Conservation (phyloP, 2,113 vertebrate species). For the Eidolon helvum region DNA sequence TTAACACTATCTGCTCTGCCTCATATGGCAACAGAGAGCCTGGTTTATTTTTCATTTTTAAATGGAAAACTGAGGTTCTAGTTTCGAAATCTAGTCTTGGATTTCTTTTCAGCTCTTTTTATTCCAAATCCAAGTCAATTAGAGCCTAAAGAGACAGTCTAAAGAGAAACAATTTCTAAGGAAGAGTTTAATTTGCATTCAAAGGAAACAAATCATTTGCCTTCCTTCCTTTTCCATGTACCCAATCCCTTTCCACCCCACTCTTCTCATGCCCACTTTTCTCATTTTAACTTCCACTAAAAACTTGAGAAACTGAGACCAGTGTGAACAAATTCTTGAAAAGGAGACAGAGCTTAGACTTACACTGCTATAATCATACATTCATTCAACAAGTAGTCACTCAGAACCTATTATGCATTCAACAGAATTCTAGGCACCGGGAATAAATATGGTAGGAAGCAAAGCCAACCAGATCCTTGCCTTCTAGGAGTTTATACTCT, state of each 20-base stretch:
- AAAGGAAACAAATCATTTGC: neutral
- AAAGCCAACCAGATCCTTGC: neutral
- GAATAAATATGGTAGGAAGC: neutral
- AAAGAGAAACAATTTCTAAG: neutral
- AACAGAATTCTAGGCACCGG: neutral
- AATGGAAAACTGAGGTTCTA: neutral
- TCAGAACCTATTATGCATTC: neutral
- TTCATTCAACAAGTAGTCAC: neutral
- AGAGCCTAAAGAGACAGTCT: neutral
- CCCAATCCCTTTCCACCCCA: neutral
- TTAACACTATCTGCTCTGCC: neutral
- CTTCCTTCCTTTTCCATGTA: neutral
- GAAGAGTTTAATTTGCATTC: neutral
- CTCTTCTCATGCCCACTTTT: neutral
- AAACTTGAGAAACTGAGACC: neutral
- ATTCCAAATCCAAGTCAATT: neutral
- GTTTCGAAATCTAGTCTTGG: neutral
- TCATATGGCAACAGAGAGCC: neutral
- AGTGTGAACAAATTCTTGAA: neutral
- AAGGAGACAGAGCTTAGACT: neutral
- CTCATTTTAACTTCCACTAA: neutral
- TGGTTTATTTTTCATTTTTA: neutral
- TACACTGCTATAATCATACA: neutral
- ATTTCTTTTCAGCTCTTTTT: neutral
- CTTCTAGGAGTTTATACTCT: neutral